Evolutionary conservation across 2,888 invertebrate genomes (phyloP), one percentile per base, ranked within the genome.

Genomic region (Mythimna albipuncta): DNA sequence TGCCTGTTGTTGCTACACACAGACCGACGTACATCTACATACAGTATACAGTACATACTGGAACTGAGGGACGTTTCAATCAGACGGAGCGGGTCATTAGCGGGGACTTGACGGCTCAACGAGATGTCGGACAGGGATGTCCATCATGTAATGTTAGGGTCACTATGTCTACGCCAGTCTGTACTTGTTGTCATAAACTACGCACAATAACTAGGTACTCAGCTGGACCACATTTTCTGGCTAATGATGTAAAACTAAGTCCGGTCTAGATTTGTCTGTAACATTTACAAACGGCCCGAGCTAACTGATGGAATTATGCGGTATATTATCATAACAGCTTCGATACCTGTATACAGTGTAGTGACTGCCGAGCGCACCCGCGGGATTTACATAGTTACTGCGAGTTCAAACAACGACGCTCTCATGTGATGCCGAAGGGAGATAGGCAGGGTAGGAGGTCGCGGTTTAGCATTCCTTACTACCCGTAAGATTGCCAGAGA

Each of bases 321-420:
- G 26, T 32, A 16, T 59, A 78, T 78, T 78, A 78, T 76, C 83
- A 85, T 83, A 74, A 71, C 61, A 52, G 52, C 61, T 52, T 55
- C 65, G 81, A 78, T 81, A 81, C 55, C 64, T 21, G 77, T 65
- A 26, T 50, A 65, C 41, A 70, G 50, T 66, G 65, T 66, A 70
- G 35, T 44, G 50, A 70, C 38, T 19, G 58, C 62, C 54, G 38
- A 64, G 10, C 58, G 64, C 63, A 66, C 59, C 35, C 47, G n/a
- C 6, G 21, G n/a, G 58, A 76, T 81, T 76, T 57, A 57, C 70
- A 81, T 79, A 76, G 66, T 35, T 38, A 13, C 74, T 26, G 41
- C 16, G 55, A 61, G 59, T 62, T 47, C 50, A 21, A 21, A 26
- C 59, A 38, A 41, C 65, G 35, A 58, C 50, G 47, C 62, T 68